Evolutionary conservation across 2,797 vertebrate species (phyloP), one percentile per base, ranked within the genome.

Genomic region (Thamnophis elegans): DNA sequence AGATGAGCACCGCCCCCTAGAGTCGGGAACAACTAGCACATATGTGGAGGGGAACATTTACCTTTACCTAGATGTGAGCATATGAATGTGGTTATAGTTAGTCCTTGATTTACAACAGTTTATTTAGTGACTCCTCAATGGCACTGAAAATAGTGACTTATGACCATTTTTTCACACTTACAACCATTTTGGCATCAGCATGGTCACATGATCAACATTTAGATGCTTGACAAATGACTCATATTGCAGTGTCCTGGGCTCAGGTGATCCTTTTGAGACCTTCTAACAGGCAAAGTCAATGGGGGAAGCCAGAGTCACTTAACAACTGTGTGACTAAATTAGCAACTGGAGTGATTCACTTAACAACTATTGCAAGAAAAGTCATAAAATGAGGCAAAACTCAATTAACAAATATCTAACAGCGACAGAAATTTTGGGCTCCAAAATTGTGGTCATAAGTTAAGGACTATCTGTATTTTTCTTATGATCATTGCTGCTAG

Each of bases 401-500:
- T 62, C 60, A 62, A 4, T 62, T 62, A 62, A 68, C n/a, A 16
- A 7, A 18, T 68, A 68, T 32, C n/a, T 68, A 32, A 68, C 4
- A 68, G 6, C n/a, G 32, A 32, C n/a, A 68, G 26, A 62, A 62
- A 62, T 62, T 62, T 62, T 28, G 26, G 26, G 26, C 26, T 62
- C 26, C 60, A 62, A 59, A 59, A 59, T 62, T 62, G 60, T 62
- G 25, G 11, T 62, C 26, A 11, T 28, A 28, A 60, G 8, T 62
- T 4, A 12, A 62, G 60, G 26, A 62, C 28, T 62, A 62, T 10
- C 60, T 68, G 14, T 68, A 8, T 10, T 6, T 88, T 93, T 13
- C 55, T 94, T 91, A 65, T 56, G 20, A 59, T 89, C 94, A 59
- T 85, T 32, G 32, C 58, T 91, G 73, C 20, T 42, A 12, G 26